Percentiles rank a stretch among this genome's conserved stretches.
phyloP scores from a whole-genome alignment of 2,797 vertebrate species.

The Champsocephalus gunnari region DNA sequence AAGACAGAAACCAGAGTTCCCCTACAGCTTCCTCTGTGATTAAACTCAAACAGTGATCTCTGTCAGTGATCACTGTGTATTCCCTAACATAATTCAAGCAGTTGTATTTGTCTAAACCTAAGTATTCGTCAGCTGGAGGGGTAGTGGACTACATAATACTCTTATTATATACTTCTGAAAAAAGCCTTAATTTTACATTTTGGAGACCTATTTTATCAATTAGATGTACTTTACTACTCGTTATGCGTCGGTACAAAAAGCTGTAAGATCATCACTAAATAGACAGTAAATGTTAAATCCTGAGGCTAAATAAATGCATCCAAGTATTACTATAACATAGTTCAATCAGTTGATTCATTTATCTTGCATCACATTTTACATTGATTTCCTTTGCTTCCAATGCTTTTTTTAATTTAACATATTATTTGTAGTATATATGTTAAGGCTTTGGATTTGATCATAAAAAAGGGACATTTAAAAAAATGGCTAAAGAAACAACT shows the following conservation, averaged over 20 bases:
- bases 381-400: not conserved
- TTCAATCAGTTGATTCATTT: not conserved
- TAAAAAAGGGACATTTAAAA: not conserved
- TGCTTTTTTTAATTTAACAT: not conserved
- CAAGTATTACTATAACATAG: too few relatives aligned
- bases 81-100: not conserved
- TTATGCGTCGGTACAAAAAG: too few relatives aligned
- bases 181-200: not conserved
- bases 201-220: not conserved
- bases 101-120: not conserved
- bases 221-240: too few relatives aligned
- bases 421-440: not conserved
- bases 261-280: too few relatives aligned
- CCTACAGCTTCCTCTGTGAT: not conserved
- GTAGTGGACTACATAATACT: not conserved
- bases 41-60: not conserved
- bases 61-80: not conserved
- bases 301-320: too few relatives aligned
- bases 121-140: not conserved
- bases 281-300: too few relatives aligned
- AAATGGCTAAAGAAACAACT: not conserved
- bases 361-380: not conserved
- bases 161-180: not conserved
- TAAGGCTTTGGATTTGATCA: not conserved
- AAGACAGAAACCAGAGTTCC: not conserved